phyloP scores from a whole-genome alignment of 2,888 invertebrate species.

The Catocala sponsa region DNA sequence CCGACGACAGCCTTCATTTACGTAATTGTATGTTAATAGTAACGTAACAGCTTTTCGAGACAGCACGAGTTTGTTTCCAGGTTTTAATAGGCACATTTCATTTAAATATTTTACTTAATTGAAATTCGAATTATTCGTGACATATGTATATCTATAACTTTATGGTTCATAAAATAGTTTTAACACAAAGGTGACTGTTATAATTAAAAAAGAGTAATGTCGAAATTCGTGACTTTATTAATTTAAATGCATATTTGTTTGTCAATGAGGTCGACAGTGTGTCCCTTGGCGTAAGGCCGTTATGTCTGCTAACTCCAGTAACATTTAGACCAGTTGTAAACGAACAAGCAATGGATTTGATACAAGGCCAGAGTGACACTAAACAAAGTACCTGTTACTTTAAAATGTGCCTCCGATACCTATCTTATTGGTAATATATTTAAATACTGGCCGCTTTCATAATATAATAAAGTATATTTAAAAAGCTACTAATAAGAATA shows the following conservation, averaged over 20 bases:
- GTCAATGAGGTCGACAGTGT: constrained; percentile 34
- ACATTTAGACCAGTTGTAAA: constrained; percentile 63
- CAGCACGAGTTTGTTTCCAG: constrained; percentile 21
- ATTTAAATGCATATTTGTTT: constrained; percentile 20
- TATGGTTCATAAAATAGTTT: constrained; percentile 4
- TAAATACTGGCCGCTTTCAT: not conserved
- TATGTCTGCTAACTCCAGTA: constrained; percentile 57
- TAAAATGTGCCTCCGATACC: constrained; percentile 16
- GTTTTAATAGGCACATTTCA: constrained; percentile 11
- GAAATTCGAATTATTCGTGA: constrained; percentile 14
- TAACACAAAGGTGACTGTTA: constrained; percentile 20
- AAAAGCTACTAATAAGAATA: not conserved
- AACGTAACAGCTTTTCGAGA: constrained; percentile 25
- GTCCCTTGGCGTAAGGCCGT: constrained; percentile 47
- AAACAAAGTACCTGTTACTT: constrained; percentile 43
- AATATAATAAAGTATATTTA: no score
- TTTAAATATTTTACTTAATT: constrained; percentile 13
- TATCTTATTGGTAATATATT: constrained; percentile 5
- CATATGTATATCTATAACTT: constrained; percentile 11
- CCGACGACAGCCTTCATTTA: constrained; percentile 38
- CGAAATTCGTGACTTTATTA: constrained; percentile 20
- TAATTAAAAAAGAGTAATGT: constrained; percentile 15
- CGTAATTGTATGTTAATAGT: constrained; percentile 40
- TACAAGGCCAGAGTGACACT: constrained; percentile 60
- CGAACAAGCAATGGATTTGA: constrained; percentile 56